A percentile compares a stretch with the other conserved stretches of the same genome.
These are phyloP conservation scores for Corythoichthys intestinalis DNA, from an alignment of 2,113 vertebrate species.

Conservation along the genomic window DNA sequence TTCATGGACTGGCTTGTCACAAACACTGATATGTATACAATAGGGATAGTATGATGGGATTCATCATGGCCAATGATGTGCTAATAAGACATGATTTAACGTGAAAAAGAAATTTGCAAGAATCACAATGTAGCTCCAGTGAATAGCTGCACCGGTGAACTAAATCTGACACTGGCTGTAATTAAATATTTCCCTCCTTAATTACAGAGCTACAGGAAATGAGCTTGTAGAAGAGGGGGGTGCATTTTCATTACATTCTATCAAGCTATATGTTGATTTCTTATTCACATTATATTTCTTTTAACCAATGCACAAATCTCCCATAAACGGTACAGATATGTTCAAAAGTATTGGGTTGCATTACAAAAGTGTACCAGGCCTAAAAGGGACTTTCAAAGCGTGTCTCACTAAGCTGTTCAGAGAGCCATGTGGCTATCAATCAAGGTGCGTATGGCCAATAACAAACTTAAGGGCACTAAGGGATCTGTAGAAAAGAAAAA, in stretches of 20 bases:
- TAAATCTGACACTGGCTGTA: constrained; percentile 18
- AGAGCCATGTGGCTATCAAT: constrained; percentile 33
- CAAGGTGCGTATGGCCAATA: constrained; percentile 57
- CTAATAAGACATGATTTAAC: constrained; percentile 20
- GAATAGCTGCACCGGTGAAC: constrained; percentile 5
- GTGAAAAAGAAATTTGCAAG: constrained; percentile 20
- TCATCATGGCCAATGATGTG: constrained; percentile 6
- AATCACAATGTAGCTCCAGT: constrained; percentile 7
- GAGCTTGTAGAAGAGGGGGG: not conserved
- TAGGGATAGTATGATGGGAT: not conserved
- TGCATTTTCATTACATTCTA: constrained; percentile 2
- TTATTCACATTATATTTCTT: not conserved
- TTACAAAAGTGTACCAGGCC: not conserved
- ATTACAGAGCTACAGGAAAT: constrained; percentile 24
- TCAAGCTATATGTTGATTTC: not conserved
- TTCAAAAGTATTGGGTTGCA: not conserved
- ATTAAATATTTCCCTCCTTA: constrained; percentile 14
- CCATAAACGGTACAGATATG: not conserved
- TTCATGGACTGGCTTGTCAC: constrained; percentile 24
- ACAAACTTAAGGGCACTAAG: constrained; percentile 67
- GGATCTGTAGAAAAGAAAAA: constrained; percentile 13
- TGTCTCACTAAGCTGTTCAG: constrained; percentile 12
- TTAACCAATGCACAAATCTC: constrained; percentile 1
- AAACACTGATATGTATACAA: constrained; percentile 1
- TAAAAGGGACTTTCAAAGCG: not conserved